A percentile compares a stretch with the other conserved stretches of the same genome.
phyloP scores from a whole-genome alignment of 2,797 vertebrate species.

The Micropoecilia bifurca region DNA sequence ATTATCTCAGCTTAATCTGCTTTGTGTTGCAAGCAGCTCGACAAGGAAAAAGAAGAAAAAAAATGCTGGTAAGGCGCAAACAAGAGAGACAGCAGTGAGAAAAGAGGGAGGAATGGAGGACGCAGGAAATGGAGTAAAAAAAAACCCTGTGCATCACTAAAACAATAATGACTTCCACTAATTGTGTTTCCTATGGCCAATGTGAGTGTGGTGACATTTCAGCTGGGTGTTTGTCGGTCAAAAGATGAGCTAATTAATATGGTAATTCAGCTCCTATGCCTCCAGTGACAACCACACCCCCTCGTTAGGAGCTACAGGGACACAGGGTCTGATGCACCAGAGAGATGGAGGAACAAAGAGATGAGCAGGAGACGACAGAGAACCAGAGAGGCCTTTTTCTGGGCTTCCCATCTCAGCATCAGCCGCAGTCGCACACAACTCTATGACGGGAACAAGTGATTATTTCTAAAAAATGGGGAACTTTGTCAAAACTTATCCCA shows the following conservation, averaged over 20 bases:
- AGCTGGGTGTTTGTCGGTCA: slow-evolving; percentile 77
- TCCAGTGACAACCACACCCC: slow-evolving; percentile 78
- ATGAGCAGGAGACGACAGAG: slow-evolving; percentile 21
- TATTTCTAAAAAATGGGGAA: slow-evolving; percentile 81
- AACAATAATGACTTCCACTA: slow-evolving; percentile 78
- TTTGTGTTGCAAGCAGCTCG: slow-evolving; percentile 33
- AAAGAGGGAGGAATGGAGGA: slow-evolving; percentile 44
- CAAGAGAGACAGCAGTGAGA: slow-evolving; percentile 37
- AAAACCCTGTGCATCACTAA: slow-evolving; percentile 55
- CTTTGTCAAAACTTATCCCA: slow-evolving; percentile 78
- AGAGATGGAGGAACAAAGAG: slow-evolving; percentile 29
- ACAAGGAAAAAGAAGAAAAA: slow-evolving; percentile 1
- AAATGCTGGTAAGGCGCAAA: slow-evolving; percentile 22
- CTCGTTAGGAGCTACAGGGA: slow-evolving; percentile 76
- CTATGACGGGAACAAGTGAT: slow-evolving; percentile 77
- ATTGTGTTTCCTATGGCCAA: slow-evolving; percentile 79
- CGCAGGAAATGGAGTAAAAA: slow-evolving; percentile 54
- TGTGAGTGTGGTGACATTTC: slow-evolving; percentile 78
- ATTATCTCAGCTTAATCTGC: slow-evolving; percentile 32
- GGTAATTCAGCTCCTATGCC: slow-evolving; percentile 76
- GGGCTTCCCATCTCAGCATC: slow-evolving; percentile 60
- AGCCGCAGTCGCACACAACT: slow-evolving; percentile 60
- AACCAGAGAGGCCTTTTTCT: slow-evolving; percentile 45
- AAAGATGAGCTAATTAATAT: slow-evolving; percentile 84
- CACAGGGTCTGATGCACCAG: slow-evolving; percentile 48